A percentile compares a stretch with the other conserved stretches of the same genome.
phyloP scores from a whole-genome alignment of 1,140 invertebrate genomes.

The Hylyphantes graminicola region DNA sequence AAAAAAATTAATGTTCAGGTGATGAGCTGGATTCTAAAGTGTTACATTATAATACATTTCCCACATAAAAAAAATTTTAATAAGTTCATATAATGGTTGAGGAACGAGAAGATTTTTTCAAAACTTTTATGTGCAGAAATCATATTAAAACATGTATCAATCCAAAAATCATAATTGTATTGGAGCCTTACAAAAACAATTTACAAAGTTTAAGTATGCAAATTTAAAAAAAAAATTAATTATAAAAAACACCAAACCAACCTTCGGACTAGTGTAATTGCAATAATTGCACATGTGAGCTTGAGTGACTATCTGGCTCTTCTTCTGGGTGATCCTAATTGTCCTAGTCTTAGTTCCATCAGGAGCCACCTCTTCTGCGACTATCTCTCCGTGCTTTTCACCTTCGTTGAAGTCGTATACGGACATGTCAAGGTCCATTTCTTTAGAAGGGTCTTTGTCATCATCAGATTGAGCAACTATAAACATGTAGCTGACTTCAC shows the following conservation, averaged over 20 bases:
- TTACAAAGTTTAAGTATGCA: too few relatives aligned
- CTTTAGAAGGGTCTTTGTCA: slow-evolving; percentile 58
- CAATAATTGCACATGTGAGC: slow-evolving; percentile 90
- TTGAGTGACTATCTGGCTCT: slow-evolving; percentile 78
- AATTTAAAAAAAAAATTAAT: too few relatives aligned
- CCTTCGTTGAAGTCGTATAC: slow-evolving; percentile 73
- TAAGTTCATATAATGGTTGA: too few relatives aligned
- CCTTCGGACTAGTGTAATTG: slow-evolving; percentile 87
- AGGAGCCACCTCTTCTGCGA: slow-evolving; percentile 55
- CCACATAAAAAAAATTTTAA: too few relatives aligned
- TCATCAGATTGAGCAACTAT: slow-evolving; percentile 79
- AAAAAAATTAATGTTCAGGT: too few relatives aligned
- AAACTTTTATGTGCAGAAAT: too few relatives aligned
- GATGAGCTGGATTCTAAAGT: too few relatives aligned
- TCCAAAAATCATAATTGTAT: too few relatives aligned
- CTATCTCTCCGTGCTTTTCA: slow-evolving; percentile 60
- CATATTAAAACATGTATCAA: too few relatives aligned
- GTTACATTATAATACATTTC: too few relatives aligned
- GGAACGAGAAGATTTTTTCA: too few relatives aligned
- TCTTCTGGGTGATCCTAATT: slow-evolving; percentile 72
- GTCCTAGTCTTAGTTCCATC: slow-evolving; percentile 58
- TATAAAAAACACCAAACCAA: slow-evolving; percentile 1
- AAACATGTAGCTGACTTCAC: slow-evolving; percentile 88
- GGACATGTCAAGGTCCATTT: slow-evolving; percentile 68
- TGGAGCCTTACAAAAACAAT: too few relatives aligned